A percentile compares a stretch with the other conserved stretches of the same genome.
Evolutionary conservation across 2,113 vertebrate genomes (phyloP).

Genomic region (Tetrao urogallus): DNA sequence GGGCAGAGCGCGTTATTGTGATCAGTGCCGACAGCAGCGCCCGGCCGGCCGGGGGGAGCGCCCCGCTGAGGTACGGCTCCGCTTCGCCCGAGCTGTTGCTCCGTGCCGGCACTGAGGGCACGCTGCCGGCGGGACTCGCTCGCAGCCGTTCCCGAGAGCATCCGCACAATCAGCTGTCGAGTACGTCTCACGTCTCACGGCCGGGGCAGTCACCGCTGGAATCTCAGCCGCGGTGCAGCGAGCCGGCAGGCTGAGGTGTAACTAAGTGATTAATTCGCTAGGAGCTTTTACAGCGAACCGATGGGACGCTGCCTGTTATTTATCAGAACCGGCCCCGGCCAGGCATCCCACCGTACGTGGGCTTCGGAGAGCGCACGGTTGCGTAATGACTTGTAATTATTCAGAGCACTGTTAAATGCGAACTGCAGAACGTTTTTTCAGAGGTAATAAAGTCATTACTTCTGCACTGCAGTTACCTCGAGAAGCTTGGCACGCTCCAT

Average conservation of each 20-base stretch:
- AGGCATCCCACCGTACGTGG: constrained; percentile 61
- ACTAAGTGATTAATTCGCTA: constrained; percentile 78
- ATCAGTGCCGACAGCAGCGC: constrained; percentile 12
- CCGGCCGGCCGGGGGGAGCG: no score
- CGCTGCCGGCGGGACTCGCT: constrained; percentile 66
- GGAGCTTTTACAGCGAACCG: constrained; percentile 73
- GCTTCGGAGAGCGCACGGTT: constrained; percentile 62
- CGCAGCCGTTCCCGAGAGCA: constrained; percentile 66
- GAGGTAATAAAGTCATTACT: constrained; percentile 81
- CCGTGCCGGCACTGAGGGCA: constrained; percentile 66
- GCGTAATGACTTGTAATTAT: constrained; percentile 80
- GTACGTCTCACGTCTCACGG: constrained; percentile 71
- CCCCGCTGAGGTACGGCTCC: no score
- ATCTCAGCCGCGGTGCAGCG: constrained; percentile 68
- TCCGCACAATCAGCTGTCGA: constrained; percentile 72
- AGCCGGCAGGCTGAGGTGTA: constrained; percentile 73
- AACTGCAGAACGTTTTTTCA: constrained; percentile 81
- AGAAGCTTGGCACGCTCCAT: constrained; percentile 70
- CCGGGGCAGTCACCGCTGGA: constrained; percentile 74
- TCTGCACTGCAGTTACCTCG: constrained; percentile 74
- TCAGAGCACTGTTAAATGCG: constrained; percentile 76
- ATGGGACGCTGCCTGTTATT: constrained; percentile 73
- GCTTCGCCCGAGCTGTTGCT: no score
- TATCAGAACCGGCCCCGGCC: constrained; percentile 72
- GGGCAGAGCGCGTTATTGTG: not conserved